Evolutionary conservation across 2,113 vertebrate species (phyloP).

Genomic region (Dolichotis patagonum): DNA sequence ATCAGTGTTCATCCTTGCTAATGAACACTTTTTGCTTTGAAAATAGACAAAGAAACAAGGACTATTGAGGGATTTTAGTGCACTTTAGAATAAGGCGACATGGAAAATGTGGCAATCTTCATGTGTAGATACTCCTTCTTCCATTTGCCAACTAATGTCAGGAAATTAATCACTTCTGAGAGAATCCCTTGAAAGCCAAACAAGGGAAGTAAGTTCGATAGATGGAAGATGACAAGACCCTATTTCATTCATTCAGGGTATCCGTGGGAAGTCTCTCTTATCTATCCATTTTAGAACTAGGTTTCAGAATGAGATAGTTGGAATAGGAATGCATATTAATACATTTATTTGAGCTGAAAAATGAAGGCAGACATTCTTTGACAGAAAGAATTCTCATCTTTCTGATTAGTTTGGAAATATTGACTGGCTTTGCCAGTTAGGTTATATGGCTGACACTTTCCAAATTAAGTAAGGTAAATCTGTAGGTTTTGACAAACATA

Average conservation of each 20-base stretch:
- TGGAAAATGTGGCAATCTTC: constrained; percentile 45
- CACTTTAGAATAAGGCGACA: background rate
- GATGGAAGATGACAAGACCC: constrained; percentile 40
- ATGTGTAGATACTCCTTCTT: background rate
- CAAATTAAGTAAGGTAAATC: constrained; percentile 74
- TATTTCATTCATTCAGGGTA: constrained; percentile 31
- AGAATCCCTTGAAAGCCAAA: constrained; percentile 19
- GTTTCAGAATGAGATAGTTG: constrained; percentile 59
- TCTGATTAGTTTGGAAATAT: constrained; percentile 76
- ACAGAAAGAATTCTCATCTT: constrained; percentile 67
- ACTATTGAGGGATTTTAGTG: background rate
- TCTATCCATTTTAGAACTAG: constrained; percentile 48
- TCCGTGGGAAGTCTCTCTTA: constrained; percentile 16
- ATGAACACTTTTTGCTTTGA: background rate
- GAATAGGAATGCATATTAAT: constrained; percentile 64
- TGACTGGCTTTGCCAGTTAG: constrained; percentile 72
- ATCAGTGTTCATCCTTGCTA: background rate
- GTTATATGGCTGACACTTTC: constrained; percentile 66
- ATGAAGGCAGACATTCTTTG: constrained; percentile 70
- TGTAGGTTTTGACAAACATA: constrained; percentile 74
- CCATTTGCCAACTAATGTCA: constrained; percentile 24
- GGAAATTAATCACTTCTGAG: constrained; percentile 58
- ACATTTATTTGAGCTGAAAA: constrained; percentile 76
- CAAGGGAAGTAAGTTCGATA: constrained; percentile 41
- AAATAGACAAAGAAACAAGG: background rate